Base-by-base conservation (phyloP, 2,797 vertebrate species). In the Phrynocephalus forsythii region DNA sequence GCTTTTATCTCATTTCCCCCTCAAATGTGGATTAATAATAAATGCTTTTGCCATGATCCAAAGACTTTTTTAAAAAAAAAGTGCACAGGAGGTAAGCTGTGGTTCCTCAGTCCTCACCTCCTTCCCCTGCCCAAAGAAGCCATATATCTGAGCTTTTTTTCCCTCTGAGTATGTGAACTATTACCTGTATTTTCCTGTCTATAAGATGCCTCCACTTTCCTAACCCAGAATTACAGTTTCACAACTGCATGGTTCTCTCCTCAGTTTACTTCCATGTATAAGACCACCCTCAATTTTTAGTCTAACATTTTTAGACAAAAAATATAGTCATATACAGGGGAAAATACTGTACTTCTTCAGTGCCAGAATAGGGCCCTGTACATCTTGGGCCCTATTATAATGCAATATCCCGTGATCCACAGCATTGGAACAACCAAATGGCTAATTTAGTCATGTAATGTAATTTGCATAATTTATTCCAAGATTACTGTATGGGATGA, bases 1-100 rank as follows among this genome's bases (percentile, higher is more conserved):
- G 6, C 0, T 30, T 28, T 89, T 87, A 38, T 38, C 82, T 87
- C n/a, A 89, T 91, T 79, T 71, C 26, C 11, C 89, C 87, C 71
- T 68, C 15, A 10, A 83, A 33, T 30, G 85, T 72, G 16, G 20
- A 68, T 10, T 84, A 56, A 44, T 89, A 87, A 92, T 78, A 81
- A 66, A 87, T 69, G 90, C 81, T 0, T 0, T 1, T 26, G 28
- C n/a, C 30, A 38, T 79, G 78, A 75, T 88, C 77, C 44, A 44
- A 56, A 50, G 38, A 80, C 33, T 72, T 33, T 33, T 33, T 33
- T 33, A 33, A 84, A 79, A 66, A 52, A 22, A 76, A 48, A 22
- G 73, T 76, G 22, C 28, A 83, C 30, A 56, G 10, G 20, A 30
- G 28, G 30, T 3, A 50, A n/a, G 28, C 50, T n/a, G 38, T 16